Conservation (phyloP, 2,797 vertebrate species). For the Microchirus variegatus region DNA sequence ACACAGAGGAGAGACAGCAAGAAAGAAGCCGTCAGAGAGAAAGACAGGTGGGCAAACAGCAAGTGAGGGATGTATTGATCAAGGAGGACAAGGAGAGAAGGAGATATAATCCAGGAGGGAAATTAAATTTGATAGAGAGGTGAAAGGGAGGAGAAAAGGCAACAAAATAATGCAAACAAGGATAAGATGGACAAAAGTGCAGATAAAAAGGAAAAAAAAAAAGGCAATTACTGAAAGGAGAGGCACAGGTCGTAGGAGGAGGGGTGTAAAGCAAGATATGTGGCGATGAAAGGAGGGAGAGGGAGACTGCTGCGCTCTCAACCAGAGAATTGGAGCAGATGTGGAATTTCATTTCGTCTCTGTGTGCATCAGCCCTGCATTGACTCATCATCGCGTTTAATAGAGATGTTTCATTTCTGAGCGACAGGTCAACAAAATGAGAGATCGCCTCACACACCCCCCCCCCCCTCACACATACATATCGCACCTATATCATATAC, state of each 20-base stretch:
- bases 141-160: background rate
- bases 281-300: slow-evolving; percentile 23
- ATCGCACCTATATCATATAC: background rate
- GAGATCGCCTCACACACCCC: slow-evolving; percentile 15
- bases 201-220: slow-evolving; percentile 23
- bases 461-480: background rate
- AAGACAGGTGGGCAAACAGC: slow-evolving; percentile 39
- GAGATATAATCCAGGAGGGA: slow-evolving; percentile 23
- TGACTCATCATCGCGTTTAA: slow-evolving; percentile 48
- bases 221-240: slow-evolving; percentile 20
- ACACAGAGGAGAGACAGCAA: slow-evolving; percentile 26
- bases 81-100: slow-evolving; percentile 14
- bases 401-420: slow-evolving; percentile 54
- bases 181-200: slow-evolving; percentile 3
- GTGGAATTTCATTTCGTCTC: slow-evolving; percentile 53
- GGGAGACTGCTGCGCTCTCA: slow-evolving; percentile 37
- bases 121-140: slow-evolving; percentile 24
- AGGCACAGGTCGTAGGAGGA: slow-evolving; percentile 28
- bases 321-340: slow-evolving; percentile 45
- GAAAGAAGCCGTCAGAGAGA: slow-evolving; percentile 55
- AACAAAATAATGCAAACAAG: slow-evolving; percentile 1
- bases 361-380: slow-evolving; percentile 26
- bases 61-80: slow-evolving; percentile 52
- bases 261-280: slow-evolving; percentile 25
- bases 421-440: slow-evolving; percentile 24